These are phyloP conservation scores for Brevipalpus yothersi DNA, from an alignment of 1,140 invertebrate species.

Conservation along the genomic window DNA sequence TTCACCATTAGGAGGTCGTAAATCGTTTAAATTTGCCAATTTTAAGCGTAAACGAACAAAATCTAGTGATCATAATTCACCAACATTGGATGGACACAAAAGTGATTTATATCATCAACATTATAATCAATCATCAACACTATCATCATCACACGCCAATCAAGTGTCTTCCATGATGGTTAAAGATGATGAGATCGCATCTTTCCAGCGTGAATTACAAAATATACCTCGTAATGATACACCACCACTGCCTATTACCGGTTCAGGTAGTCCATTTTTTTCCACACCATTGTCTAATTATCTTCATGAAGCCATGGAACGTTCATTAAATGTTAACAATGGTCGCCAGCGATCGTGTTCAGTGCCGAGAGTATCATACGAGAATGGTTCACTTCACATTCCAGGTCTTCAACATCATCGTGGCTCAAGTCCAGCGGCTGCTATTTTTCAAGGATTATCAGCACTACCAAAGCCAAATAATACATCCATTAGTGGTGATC, in stretches of 20 bases:
- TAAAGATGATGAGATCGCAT: slow-evolving; percentile 19
- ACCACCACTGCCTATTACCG: background rate
- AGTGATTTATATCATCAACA: slow-evolving; percentile 1
- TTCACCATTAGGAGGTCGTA: background rate
- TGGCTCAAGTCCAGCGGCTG: background rate
- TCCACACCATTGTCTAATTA: background rate
- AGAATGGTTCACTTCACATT: slow-evolving; percentile 21
- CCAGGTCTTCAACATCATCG: slow-evolving; percentile 11
- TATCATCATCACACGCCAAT: slow-evolving; percentile 8
- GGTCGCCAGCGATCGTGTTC: slow-evolving; percentile 24
- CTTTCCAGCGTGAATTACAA: slow-evolving; percentile 27
- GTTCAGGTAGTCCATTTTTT: background rate
- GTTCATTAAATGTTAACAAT: background rate
- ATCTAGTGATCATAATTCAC: slow-evolving; percentile 10
- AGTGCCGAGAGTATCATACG: slow-evolving; percentile 26
- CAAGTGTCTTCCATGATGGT: slow-evolving; percentile 14
- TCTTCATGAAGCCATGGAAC: slow-evolving; percentile 5
- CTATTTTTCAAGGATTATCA: no score
- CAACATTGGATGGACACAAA: slow-evolving; percentile 3
- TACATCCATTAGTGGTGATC: no score
- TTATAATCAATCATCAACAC: background rate
- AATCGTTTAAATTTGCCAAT: slow-evolving; percentile 15
- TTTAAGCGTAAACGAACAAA: slow-evolving; percentile 15
- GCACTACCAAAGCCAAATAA: no score
- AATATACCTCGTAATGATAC: slow-evolving; percentile 24